A percentile compares a stretch with the other conserved stretches of the same genome.
Evolutionary conservation across 2,888 invertebrate genomes (phyloP).

Genomic region (Lasioglossum oenotherae): DNA sequence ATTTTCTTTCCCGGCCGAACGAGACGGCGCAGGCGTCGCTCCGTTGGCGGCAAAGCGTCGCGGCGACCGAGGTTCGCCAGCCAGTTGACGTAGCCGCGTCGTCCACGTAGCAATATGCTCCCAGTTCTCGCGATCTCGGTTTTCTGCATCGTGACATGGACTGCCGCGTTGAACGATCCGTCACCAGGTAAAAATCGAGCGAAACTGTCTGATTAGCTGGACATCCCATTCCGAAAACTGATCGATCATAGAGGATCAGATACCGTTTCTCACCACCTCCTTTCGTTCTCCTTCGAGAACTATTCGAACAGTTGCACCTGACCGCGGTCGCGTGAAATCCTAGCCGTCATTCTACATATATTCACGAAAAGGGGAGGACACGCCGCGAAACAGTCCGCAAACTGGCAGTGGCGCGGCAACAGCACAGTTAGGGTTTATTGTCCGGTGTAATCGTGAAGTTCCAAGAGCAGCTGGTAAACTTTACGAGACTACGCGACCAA

Average conservation of each 20-base stretch:
- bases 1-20: constrained; percentile 14
- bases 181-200: constrained; percentile 78
- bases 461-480: constrained; percentile 21
- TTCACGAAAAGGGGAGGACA: not conserved
- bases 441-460: constrained; percentile 33
- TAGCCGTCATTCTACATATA: not conserved
- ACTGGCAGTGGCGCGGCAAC: not conserved
- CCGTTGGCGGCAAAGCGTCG: constrained; percentile 78
- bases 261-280: not conserved
- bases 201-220: constrained; percentile 19
- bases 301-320: not conserved
- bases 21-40: constrained; percentile 58
- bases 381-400: constrained; percentile 2
- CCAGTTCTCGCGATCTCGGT: constrained; percentile 78
- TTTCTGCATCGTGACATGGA: constrained; percentile 79
- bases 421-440: constrained; percentile 16
- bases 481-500: constrained; percentile 18
- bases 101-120: constrained; percentile 79
- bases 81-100: constrained; percentile 83
- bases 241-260: not conserved
- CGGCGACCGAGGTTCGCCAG: constrained; percentile 63
- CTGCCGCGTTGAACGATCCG: constrained; percentile 81
- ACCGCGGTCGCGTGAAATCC: not conserved
- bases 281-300: not conserved
- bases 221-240: not conserved